Evolutionary conservation across 2,797 vertebrate species (phyloP).

Genomic region (Cygnus olor): DNA sequence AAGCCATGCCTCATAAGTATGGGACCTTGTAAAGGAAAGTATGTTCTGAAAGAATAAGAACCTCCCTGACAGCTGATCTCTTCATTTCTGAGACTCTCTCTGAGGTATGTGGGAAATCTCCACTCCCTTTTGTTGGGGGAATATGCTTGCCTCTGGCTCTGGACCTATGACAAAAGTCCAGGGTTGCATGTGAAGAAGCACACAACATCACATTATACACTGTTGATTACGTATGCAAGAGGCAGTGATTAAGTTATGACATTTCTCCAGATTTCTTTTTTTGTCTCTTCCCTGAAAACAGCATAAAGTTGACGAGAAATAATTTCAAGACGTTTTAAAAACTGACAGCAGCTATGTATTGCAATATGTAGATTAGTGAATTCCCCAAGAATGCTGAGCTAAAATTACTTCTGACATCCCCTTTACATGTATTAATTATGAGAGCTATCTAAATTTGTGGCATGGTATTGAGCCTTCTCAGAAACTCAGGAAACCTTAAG

Average conservation of each 20-base stretch:
- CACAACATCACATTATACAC: not conserved
- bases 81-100: not conserved
- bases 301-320: not conserved
- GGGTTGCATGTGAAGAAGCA: not conserved
- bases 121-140: accelerated
- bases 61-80: not conserved
- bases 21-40: not conserved
- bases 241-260: not conserved
- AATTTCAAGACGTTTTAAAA: not conserved
- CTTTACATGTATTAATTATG: not conserved
- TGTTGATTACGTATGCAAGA: not conserved
- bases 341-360: not conserved
- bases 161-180: not conserved
- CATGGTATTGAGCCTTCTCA: not conserved
- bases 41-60: not conserved
- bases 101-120: not conserved
- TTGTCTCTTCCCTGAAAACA: not conserved
- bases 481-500: not conserved
- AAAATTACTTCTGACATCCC: not conserved
- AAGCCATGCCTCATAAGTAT: accelerated
- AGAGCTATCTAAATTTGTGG: not conserved
- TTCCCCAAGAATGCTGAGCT: not conserved
- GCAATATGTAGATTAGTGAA: not conserved
- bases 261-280: not conserved
- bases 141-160: accelerated